A percentile compares a stretch with the other conserved stretches of the same genome.
These are phyloP conservation scores for Enteromius treurensis DNA, from an alignment of 2,797 vertebrate species.

Conservation along the genomic window DNA sequence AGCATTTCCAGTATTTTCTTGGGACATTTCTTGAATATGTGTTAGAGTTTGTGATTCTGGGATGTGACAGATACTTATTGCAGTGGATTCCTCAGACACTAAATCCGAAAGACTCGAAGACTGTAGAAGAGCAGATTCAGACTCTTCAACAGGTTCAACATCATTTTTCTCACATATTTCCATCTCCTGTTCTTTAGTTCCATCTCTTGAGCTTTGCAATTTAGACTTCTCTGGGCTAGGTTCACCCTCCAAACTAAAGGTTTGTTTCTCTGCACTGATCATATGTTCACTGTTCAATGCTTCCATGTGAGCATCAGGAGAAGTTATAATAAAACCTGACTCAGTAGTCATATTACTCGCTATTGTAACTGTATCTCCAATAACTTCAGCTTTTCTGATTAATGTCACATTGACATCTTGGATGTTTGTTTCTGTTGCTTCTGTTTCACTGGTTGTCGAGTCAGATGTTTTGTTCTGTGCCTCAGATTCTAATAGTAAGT, in stretches of 20 bases:
- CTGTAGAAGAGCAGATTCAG: too few species aligned
- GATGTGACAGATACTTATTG: too few species aligned
- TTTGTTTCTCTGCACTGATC: background rate
- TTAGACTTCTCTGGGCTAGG: too few species aligned
- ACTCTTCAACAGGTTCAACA: background rate
- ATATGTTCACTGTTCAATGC: fast-evolving
- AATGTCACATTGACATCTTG: too few species aligned
- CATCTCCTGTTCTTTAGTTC: background rate
- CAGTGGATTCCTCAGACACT: too few species aligned
- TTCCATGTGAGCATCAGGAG: background rate
- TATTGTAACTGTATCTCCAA: background rate
- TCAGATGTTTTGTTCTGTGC: background rate
- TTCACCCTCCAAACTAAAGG: background rate
- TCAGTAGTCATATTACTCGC: background rate
- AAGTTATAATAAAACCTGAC: background rate
- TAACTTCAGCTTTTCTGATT: too few species aligned
- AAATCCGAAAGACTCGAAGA: too few species aligned
- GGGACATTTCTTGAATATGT: too few species aligned
- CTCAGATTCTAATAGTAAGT: background rate
- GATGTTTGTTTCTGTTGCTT: background rate
- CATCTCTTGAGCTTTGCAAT: background rate
- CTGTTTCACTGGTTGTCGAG: background rate
- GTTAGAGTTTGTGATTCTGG: too few species aligned
- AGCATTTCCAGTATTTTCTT: too few species aligned
- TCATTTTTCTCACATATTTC: background rate